These are phyloP conservation scores for Neomonachus schauinslandi DNA, from an alignment of 2,113 vertebrate genomes.

Conservation along the genomic window DNA sequence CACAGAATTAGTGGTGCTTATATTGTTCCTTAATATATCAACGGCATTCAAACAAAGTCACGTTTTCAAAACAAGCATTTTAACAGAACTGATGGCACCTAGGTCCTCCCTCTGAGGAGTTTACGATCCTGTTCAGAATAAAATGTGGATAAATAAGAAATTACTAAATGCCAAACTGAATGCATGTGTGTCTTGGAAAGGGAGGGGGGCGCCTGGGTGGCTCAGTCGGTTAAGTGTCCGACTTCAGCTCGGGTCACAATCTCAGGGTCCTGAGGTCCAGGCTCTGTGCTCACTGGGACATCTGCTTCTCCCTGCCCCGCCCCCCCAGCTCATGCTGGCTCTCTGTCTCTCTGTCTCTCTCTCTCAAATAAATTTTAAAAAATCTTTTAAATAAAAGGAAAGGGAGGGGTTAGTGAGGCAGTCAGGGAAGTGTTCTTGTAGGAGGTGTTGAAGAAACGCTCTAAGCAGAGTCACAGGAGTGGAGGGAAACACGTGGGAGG, in stretches of 20 bases:
- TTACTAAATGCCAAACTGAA: not conserved
- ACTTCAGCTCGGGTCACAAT: not conserved
- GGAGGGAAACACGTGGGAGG: too few species aligned
- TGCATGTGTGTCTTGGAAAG: accelerated
- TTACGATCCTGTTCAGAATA: not conserved
- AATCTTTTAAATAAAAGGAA: not conserved
- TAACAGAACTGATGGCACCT: not conserved
- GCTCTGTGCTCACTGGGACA: not conserved
- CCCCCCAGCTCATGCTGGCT: not conserved
- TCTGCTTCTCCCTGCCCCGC: not conserved
- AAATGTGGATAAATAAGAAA: not conserved
- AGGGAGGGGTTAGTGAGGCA: too few species aligned
- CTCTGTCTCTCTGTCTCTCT: not conserved
- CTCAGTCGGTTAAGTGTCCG: not conserved
- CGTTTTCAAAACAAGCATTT: not conserved
- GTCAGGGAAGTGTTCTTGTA: not conserved
- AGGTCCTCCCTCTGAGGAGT: too few species aligned
- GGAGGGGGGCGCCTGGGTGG: not conserved
- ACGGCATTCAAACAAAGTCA: not conserved
- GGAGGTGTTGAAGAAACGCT: not conserved
- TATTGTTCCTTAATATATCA: not conserved
- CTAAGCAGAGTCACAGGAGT: not conserved
- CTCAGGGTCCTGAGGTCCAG: not conserved
- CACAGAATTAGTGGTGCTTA: not conserved
- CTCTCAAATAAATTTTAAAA: too few species aligned